Base-by-base conservation (phyloP, 2,888 invertebrate genomes). In the Masnerella sp. region DNA sequence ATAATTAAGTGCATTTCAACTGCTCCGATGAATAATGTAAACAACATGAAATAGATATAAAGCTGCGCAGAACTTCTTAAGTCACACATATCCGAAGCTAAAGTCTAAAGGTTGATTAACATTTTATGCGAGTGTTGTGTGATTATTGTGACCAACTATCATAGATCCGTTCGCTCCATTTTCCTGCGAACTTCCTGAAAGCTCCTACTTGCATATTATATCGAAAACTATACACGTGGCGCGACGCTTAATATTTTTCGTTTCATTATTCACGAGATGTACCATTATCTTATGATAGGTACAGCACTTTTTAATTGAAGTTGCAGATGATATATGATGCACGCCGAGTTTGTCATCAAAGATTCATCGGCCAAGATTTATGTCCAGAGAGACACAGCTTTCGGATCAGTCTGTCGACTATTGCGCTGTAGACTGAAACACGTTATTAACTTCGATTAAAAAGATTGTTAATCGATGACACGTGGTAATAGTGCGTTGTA, bases 81-180 rank as follows among this genome's bases (percentile, higher is more conserved):
- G 61, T 61, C 45, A 43, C 54, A 61, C 62, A 62, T 54, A 69
- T 61, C 61, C 30, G 8, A 20, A 36, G 14, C 56, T 42, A 43
- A 54, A 62, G 62, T 56, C 69, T 28, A 34, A 49, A 38, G 61
- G 32, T 56, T 49, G 49, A 70, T 70, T 62, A 70, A 70, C 49
- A 58, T 62, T 70, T 70, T 49, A 70, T 70, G 47, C 30, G 18
- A 47, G 14, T 12, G 15, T 56, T 58, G 62, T 62, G 62, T 56
- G 62, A 70, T 70, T 70, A 70, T 62, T 62, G 56, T 64, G 49
- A 34, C 40, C 42, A 43, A 28, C 17, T 54, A 56, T 32, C 47
- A 62, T 69, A 69, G 54, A 34, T 62, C 61, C 52, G 62, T 43
- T 62, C 36, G 70, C 40, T 70, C 62, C 43, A 70, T 47, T 62